Evolutionary conservation across 2,113 vertebrate genomes (phyloP).

Genomic region (Anthoscopus minutus): DNA sequence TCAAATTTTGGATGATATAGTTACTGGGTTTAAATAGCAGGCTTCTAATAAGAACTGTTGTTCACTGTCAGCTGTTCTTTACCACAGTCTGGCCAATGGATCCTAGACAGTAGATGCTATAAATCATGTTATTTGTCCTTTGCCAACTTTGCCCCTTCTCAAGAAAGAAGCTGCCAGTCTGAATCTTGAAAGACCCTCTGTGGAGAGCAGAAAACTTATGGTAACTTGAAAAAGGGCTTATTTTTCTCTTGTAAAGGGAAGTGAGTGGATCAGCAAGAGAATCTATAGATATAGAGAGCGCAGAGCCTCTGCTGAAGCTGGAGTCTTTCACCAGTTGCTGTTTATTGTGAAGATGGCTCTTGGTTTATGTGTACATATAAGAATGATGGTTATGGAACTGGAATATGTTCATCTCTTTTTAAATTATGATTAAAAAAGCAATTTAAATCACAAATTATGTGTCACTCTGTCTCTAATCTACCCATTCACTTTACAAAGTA

Average conservation of each 20-base stretch:
- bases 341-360: not conserved
- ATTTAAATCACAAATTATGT: constrained; percentile 35
- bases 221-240: not conserved
- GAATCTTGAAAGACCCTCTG: constrained; percentile 3
- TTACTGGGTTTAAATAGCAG: not conserved
- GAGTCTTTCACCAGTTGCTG: not conserved
- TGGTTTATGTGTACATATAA: not conserved
- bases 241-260: not conserved
- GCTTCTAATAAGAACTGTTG: not conserved
- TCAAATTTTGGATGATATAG: not conserved
- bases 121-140: constrained; percentile 25
- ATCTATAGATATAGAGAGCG: not conserved
- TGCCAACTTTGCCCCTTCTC: not conserved
- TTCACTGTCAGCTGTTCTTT: not conserved
- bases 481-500: constrained; percentile 48
- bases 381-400: not conserved
- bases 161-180: not conserved
- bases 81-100: not conserved
- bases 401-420: not conserved
- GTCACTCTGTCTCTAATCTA: constrained; percentile 40
- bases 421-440: constrained; percentile 48
- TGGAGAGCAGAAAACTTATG: not conserved
- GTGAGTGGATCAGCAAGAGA: not conserved
- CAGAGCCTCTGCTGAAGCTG: not conserved
- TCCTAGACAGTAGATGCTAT: not conserved